Conservation (phyloP, 2,888 invertebrate genomes). For the Arctia plantaginis region DNA sequence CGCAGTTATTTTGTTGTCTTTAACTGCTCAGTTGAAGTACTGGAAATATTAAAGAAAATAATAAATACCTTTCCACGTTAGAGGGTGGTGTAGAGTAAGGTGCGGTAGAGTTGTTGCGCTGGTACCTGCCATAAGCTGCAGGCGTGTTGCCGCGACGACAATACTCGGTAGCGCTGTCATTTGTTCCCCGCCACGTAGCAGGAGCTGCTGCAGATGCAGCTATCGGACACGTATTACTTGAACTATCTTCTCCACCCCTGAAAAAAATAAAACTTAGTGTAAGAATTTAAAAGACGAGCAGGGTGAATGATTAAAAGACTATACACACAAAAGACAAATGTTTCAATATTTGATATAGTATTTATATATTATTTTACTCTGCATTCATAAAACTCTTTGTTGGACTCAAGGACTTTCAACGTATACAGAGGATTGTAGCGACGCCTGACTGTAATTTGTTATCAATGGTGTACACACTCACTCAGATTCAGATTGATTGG, state of each 20-base stretch:
- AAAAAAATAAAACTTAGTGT: slow-evolving; percentile 30
- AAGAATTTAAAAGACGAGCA: background rate
- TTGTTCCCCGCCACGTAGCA: slow-evolving; percentile 83
- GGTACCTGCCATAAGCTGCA: slow-evolving; percentile 86
- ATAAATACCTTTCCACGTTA: slow-evolving; percentile 78
- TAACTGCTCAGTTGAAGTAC: slow-evolving; percentile 4
- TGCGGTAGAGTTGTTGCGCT: slow-evolving; percentile 83
- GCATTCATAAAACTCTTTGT: background rate
- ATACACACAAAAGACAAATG: background rate
- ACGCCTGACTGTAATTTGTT: background rate
- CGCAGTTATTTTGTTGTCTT: background rate
- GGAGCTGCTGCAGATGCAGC: slow-evolving; percentile 82
- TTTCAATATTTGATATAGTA: background rate
- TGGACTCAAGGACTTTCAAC: background rate
- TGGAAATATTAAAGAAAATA: slow-evolving; percentile 17
- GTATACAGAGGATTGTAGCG: background rate
- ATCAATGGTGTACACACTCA: background rate
- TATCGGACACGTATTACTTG: slow-evolving; percentile 78
- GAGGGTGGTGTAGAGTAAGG: slow-evolving; percentile 81
- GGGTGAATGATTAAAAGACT: background rate
- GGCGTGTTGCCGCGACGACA: slow-evolving; percentile 84
- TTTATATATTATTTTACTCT: background rate
- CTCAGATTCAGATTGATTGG: no score
- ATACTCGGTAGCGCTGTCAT: slow-evolving; percentile 82
- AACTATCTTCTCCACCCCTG: slow-evolving; percentile 81